A percentile compares a stretch with the other conserved stretches of the same genome.
Conservation (phyloP, 53 echinoderm and acorn worm species). For the Actinopyga echinites region DNA sequence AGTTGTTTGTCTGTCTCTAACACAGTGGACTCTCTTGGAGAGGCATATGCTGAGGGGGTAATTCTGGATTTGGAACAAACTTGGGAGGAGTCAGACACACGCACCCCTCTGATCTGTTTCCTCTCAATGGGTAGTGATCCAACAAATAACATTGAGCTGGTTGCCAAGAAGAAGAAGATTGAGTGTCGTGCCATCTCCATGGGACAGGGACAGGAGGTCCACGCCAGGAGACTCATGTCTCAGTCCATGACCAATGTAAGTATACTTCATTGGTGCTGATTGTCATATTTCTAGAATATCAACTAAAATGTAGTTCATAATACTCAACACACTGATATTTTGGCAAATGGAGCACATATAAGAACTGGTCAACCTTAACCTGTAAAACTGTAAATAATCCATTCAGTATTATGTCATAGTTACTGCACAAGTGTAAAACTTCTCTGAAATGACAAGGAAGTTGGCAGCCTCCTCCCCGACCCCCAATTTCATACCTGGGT, state of each 20-base stretch:
- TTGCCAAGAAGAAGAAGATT: slow-evolving; percentile 96
- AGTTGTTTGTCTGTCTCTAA: too few relatives aligned
- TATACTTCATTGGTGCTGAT: neutral
- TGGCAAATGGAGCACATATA: neutral
- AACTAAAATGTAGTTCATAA: too few relatives aligned
- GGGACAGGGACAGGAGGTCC: slow-evolving; percentile 98
- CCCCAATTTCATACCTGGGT: too few relatives aligned
- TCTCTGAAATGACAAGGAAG: too few relatives aligned
- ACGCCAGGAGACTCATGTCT: slow-evolving; percentile 83
- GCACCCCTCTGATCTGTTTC: slow-evolving; percentile 94
- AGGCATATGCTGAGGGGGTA: slow-evolving; percentile 84
- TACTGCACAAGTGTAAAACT: too few relatives aligned
- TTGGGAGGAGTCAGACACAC: slow-evolving; percentile 89
- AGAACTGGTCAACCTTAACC: too few relatives aligned
- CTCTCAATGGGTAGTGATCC: slow-evolving; percentile 99
- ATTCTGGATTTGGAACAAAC: slow-evolving; percentile 87
- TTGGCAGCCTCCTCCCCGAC: too few relatives aligned
- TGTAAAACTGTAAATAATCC: too few relatives aligned
- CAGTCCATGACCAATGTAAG: slow-evolving; percentile 89
- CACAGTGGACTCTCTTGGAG: slow-evolving; percentile 88
- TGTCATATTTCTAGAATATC: too few relatives aligned
- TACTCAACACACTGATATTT: too few relatives aligned
- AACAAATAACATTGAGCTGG: slow-evolving; percentile 82
- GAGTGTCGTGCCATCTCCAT: slow-evolving; percentile 94
- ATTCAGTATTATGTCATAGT: too few relatives aligned